phyloP scores from a whole-genome alignment of 2,888 invertebrate species.

The Cloeon dipterum region DNA sequence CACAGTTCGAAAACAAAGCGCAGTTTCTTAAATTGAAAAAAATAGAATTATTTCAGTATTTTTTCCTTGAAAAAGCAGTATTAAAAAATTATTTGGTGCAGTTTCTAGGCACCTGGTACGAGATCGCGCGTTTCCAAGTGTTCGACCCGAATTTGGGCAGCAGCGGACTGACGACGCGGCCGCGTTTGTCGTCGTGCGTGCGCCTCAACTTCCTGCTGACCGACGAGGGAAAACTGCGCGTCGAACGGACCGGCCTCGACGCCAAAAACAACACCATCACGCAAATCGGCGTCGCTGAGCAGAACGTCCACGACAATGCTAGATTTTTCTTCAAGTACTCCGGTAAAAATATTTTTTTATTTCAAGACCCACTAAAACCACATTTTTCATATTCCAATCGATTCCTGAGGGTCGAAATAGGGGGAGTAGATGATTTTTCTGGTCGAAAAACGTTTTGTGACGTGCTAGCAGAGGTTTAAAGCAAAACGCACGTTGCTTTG shows the following conservation, averaged over 20 bases:
- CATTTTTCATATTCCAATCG: no score
- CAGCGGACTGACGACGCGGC: background rate
- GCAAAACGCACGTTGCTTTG: no score
- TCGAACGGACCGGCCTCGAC: background rate
- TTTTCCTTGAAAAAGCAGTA: no score
- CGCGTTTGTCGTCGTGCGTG: background rate
- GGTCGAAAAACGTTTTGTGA: no score
- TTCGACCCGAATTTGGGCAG: background rate
- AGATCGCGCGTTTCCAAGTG: background rate
- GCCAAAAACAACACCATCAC: background rate
- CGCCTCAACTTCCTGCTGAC: background rate
- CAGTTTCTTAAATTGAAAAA: background rate
- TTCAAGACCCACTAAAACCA: background rate
- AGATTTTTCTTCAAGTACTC: background rate
- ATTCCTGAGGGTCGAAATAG: no score
- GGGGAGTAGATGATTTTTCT: no score
- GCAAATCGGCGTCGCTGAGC: background rate
- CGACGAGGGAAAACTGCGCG: slow-evolving; percentile 1
- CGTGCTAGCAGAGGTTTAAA: no score
- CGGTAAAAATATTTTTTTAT: background rate
- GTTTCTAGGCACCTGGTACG: slow-evolving; percentile 2
- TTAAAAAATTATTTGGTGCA: background rate
- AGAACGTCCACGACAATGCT: background rate
- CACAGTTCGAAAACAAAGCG: background rate
- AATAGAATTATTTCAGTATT: no score